A percentile compares a stretch with the other conserved stretches of the same genome.
Conservation (phyloP, 1,140 invertebrate genomes). For the Drosophila ironensis region DNA sequence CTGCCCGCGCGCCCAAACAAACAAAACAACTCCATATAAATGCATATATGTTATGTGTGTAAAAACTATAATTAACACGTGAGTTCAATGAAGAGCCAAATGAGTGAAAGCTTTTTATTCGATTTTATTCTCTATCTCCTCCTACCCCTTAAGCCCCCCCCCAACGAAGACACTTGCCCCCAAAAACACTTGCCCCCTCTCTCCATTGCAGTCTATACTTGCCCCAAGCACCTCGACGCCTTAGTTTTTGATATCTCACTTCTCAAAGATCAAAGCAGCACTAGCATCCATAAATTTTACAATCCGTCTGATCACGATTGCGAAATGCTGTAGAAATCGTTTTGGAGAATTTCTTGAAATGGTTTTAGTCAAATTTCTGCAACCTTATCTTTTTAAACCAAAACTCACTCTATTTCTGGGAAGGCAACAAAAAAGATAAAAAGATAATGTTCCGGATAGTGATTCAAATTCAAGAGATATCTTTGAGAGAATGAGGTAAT, state of each 20-base stretch:
- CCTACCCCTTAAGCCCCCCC: neutral
- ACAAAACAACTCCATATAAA: constrained; percentile 32
- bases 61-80: constrained; percentile 67
- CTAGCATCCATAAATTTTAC: neutral
- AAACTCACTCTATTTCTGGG: no score
- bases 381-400: no score
- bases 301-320: neutral
- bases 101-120: constrained; percentile 52
- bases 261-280: constrained; percentile 2
- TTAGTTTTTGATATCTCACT: neutral
- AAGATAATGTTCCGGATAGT: no score
- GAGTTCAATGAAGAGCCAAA: constrained; percentile 59
- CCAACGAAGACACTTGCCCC: constrained; percentile 18
- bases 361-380: no score
- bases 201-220: neutral
- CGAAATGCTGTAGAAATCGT: no score
- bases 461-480: no score
- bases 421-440: no score
- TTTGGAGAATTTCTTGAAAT: neutral
- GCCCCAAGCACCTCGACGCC: constrained; percentile 11
- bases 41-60: constrained; percentile 54
- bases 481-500: neutral
- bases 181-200: neutral
- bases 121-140: constrained; percentile 27
- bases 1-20: constrained; percentile 44